These are phyloP conservation scores for Schizaphis graminum DNA, from an alignment of 2,888 invertebrate genomes.

Conservation along the genomic window DNA sequence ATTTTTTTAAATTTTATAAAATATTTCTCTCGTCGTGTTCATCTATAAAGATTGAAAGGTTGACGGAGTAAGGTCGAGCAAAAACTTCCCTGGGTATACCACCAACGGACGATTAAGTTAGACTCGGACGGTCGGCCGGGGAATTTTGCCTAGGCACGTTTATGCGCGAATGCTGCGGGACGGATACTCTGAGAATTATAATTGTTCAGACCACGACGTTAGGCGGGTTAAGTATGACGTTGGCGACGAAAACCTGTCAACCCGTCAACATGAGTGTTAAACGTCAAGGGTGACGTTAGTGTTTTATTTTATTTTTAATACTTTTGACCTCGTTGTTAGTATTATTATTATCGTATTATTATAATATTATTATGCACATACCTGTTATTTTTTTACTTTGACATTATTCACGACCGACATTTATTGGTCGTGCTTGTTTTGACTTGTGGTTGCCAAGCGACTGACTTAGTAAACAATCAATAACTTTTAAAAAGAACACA, in stretches of 20 bases:
- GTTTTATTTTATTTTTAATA: neutral
- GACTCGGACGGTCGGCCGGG: neutral
- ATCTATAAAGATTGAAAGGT: neutral
- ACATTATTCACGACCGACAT: neutral
- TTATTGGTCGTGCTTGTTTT: slow-evolving; percentile 37
- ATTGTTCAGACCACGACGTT: slow-evolving; percentile 4
- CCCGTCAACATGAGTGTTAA: neutral
- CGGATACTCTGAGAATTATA: slow-evolving; percentile 26
- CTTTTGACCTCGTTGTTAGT: neutral
- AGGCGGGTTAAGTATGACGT: neutral
- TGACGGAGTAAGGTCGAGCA: neutral
- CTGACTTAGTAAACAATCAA: slow-evolving; percentile 38
- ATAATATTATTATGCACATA: neutral
- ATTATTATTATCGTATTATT: neutral
- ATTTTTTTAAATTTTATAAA: neutral
- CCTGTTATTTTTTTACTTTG: neutral
- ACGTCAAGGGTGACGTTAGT: slow-evolving; percentile 12
- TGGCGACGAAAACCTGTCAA: slow-evolving; percentile 29
- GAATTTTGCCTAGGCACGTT: neutral
- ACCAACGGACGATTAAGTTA: neutral
- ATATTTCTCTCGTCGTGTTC: neutral
- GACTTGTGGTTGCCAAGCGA: slow-evolving; percentile 57
- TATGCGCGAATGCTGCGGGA: neutral
- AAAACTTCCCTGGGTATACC: neutral
- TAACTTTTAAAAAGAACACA: slow-evolving; percentile 24